A percentile compares a stretch with the other conserved stretches of the same genome.
Evolutionary conservation across 1,140 invertebrate genomes (phyloP).

Genomic region (Panagrolaimus sp.): DNA sequence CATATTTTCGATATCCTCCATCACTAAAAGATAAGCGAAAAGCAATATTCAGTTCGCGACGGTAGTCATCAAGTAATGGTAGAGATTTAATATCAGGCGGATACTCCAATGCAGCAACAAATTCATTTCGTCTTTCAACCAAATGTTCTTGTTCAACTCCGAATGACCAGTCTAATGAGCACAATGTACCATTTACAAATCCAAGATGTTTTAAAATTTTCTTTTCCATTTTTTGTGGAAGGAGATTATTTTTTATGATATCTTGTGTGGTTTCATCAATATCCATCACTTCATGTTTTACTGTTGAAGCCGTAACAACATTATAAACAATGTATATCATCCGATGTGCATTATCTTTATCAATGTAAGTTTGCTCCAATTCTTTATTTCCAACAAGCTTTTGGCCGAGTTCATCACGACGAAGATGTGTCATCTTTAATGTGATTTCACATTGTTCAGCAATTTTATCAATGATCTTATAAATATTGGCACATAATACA

Average conservation of each 20-base stretch:
- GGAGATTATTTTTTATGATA: not conserved
- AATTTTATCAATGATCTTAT: slow-evolving; percentile 27
- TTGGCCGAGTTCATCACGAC: not conserved
- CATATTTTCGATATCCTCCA: slow-evolving; percentile 40
- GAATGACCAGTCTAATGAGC: not conserved
- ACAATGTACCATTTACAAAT: not conserved
- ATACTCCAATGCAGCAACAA: not conserved
- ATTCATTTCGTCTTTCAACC: not conserved
- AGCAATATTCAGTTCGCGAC: slow-evolving; percentile 1
- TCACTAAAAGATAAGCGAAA: slow-evolving; percentile 42
- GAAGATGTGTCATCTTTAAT: slow-evolving; percentile 36
- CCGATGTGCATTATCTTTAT: slow-evolving; percentile 6
- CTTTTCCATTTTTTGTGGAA: not conserved
- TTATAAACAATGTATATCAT: slow-evolving; percentile 10
- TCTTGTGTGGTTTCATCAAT: not conserved
- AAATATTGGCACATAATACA: slow-evolving; percentile 26
- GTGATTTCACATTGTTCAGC: slow-evolving; percentile 40
- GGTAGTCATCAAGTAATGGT: not conserved
- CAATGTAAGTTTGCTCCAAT: not conserved
- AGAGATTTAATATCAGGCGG: not conserved
- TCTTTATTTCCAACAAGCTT: not conserved
- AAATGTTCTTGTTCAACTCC: not conserved
- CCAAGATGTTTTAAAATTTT: not conserved
- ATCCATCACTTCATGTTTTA: not conserved
- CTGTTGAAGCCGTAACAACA: not conserved